phyloP scores from a whole-genome alignment of 2,113 vertebrate genomes.

The Prunella fulvescens region DNA sequence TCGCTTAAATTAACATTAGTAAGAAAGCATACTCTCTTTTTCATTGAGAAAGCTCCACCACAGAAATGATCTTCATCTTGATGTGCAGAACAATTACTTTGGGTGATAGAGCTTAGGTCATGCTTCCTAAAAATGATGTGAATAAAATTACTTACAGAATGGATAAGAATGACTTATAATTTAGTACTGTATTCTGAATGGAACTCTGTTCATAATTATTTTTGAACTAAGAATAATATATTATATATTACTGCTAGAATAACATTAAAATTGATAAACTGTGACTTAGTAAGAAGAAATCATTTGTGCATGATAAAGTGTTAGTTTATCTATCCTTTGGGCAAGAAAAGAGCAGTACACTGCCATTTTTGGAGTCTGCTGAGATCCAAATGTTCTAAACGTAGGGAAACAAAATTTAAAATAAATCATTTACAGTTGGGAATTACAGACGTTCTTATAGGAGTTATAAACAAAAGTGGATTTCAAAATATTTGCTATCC shows the following conservation, averaged over 20 bases:
- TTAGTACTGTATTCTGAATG: slow-evolving; percentile 9
- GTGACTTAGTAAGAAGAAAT: not conserved
- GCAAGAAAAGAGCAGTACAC: not conserved
- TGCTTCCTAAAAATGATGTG: slow-evolving; percentile 36
- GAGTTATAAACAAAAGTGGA: not conserved
- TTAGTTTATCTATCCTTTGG: slow-evolving; percentile 25
- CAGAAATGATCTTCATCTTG: slow-evolving; percentile 23
- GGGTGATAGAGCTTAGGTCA: slow-evolving; percentile 21
- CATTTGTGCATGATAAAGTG: not conserved
- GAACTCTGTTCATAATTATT: slow-evolving; percentile 12
- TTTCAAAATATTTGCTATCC: not conserved
- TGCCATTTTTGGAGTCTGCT: not conserved
- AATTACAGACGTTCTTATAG: not conserved
- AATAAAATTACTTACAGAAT: slow-evolving; percentile 45
- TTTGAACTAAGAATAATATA: slow-evolving; percentile 44
- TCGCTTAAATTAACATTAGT: slow-evolving; percentile 37
- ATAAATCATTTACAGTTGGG: not conserved
- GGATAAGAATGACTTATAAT: not conserved
- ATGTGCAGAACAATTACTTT: slow-evolving; percentile 10
- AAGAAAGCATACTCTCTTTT: slow-evolving; percentile 7
- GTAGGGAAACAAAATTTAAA: not conserved
- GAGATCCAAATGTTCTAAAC: not conserved
- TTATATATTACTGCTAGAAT: slow-evolving; percentile 24
- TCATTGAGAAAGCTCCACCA: not conserved
- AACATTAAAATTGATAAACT: slow-evolving; percentile 34